These are phyloP conservation scores for Stichodactyla mertensii DNA, from an alignment of 64 coral and sea anemone genomes.

Conservation along the genomic window DNA sequence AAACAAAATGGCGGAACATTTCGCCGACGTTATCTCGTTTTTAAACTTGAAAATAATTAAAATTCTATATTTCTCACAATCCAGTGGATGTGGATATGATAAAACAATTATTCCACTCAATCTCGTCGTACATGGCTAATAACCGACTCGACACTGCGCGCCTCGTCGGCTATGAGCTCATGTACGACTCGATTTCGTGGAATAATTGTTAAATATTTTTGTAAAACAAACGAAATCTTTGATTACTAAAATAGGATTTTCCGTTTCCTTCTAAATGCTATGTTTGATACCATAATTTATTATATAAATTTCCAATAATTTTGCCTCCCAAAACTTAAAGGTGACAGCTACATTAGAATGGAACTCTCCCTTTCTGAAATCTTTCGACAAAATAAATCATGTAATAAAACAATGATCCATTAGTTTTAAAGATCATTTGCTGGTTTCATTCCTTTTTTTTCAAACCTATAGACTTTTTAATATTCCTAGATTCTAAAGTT, in stretches of 20 bases:
- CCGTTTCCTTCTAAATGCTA: background rate
- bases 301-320: slow-evolving; percentile 9
- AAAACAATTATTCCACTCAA: too few relatives aligned
- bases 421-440: background rate
- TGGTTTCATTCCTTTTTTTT: background rate
- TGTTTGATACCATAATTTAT: slow-evolving; percentile 5
- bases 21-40: too few relatives aligned
- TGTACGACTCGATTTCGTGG: too few relatives aligned
- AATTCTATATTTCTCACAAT: too few relatives aligned
- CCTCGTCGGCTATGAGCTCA: too few relatives aligned
- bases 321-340: background rate
- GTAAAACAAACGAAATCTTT: slow-evolving; percentile 10
- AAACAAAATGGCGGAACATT: too few relatives aligned
- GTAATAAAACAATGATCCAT: background rate
- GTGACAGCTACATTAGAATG: background rate
- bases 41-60: too few relatives aligned
- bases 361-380: background rate
- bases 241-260: slow-evolving; percentile 20
- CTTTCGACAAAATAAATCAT: background rate
- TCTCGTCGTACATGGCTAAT: too few relatives aligned
- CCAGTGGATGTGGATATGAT: too few relatives aligned
- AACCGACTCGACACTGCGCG: too few relatives aligned
- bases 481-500: background rate
- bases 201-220: too few relatives aligned
- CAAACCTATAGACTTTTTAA: background rate